Base-by-base conservation (phyloP, 2,888 invertebrate genomes). In the Nomada fucata region DNA sequence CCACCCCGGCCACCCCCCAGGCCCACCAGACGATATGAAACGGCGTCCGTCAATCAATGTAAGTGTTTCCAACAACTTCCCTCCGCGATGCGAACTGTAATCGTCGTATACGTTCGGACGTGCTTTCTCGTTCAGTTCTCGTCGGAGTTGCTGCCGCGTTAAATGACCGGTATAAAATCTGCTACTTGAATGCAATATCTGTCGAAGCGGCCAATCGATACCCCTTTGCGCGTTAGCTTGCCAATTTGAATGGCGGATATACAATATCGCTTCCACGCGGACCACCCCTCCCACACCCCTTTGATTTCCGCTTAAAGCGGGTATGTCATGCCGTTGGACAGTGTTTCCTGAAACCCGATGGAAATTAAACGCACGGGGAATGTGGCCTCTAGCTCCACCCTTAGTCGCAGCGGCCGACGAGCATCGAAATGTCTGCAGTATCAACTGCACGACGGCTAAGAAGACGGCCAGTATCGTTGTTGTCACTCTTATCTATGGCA, bases 1-100 rank as follows among this genome's bases (percentile, higher is more conserved):
- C 93, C 93, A 4, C 93, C 93, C 3, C 90, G 93, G 76, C 93
- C 93, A 69, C 93, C 93, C 5, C 93, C 93, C 15, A 90, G 93
- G 69, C 92, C 93, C 18, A 91, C 92, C 63, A 91, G 93, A 83
- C 91, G 90, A 72, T 93, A 92, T 85, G 93, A 93, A 71, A 88
- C 91, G 44, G 82, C 90, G 47, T 82, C 91, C 47, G 84, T 91
- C 76, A 90, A 90, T 88, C 91, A 91, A 63, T 91, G 93, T 93
- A 85, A 93, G 92, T 91, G 36, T 50, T 53, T 44, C 7, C 47
- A 0, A 15, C 4, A 2, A 47, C 23, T 36, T 26, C 10, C n/a
- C 18, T 61, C 10, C 0, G 1, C 20, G 23, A 23, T 26, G 10
- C 2, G 10, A 3, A 26, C 42, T 13, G 3, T 44, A 50, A 42